Evolutionary conservation across 2,888 invertebrate species (phyloP).

Genomic region (Galeopsomyia nigrocyanea): DNA sequence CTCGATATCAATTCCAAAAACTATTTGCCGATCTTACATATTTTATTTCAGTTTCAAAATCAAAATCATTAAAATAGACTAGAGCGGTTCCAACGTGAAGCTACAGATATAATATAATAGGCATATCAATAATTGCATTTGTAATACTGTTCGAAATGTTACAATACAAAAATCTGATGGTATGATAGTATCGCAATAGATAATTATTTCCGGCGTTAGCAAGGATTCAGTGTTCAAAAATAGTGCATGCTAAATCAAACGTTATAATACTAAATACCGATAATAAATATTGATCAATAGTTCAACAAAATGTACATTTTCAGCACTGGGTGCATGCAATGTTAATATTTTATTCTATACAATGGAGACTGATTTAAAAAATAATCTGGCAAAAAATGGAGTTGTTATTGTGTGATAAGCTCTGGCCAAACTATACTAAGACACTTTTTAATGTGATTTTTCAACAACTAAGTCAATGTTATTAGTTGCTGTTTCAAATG

Average conservation of each 20-base stretch:
- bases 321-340: constrained; percentile 15
- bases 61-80: no score
- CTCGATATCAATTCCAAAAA: no score
- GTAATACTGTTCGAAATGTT: constrained; percentile 4
- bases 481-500: constrained; percentile 6
- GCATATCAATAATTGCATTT: constrained; percentile 24
- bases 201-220: constrained; percentile 6
- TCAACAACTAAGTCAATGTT: constrained; percentile 13
- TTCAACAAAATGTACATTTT: constrained; percentile 1
- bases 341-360: constrained; percentile 20
- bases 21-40: no score
- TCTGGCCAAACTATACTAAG: constrained; percentile 38
- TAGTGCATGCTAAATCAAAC: neutral
- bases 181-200: constrained; percentile 18
- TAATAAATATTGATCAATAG: no score
- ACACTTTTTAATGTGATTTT: constrained; percentile 24
- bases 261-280: neutral
- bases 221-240: constrained; percentile 11
- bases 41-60: no score
- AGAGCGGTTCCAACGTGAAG: no score
- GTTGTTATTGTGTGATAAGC: constrained; percentile 35
- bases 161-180: no score
- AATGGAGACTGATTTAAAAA: constrained; percentile 40
- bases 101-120: no score
- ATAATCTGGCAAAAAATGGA: constrained; percentile 23